Evolutionary conservation across 2,797 vertebrate genomes (phyloP), one percentile per base, ranked within the genome.

Genomic region (Tapirus indicus): DNA sequence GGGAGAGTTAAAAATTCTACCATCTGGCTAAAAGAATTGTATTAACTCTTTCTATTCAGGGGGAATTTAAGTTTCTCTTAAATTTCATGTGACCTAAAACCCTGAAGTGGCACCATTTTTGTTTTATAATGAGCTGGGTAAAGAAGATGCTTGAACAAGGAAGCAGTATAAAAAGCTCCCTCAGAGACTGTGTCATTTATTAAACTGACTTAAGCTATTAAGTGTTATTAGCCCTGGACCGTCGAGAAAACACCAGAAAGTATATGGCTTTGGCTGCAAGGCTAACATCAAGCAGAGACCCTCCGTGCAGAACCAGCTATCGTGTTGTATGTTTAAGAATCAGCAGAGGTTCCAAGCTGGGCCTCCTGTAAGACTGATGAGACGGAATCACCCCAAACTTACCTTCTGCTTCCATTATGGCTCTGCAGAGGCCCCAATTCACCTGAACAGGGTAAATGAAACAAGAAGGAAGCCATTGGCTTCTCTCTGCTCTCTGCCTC

Each of bases 361-460:
- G 77, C 27, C 2, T 13, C 64, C 66, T 1, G 7, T 8, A 64
- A 72, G 4, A 41, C 20, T 3, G 7, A 16, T 9, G 58, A 82
- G 21, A 49, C 0, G 0, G 2, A 10, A 10, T 23, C 7, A 6
- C 49, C n/a, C 58, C 79, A 54, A 1, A 27, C 3, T 49, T 14
- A 7, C n/a, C 52, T 69, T 9, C 44, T 0, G 9, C 20, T 27
- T 6, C 16, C 12, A 0, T 54, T 47, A 6, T 8, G 13, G 18
- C 44, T 52, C 56, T 38, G 35, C 35, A 52, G 12, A 35, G 49
- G 16, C 72, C 44, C 44, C 23, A 17, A 3, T 1, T 62, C 38
- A 25, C 44, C 47, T 54, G 32, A 84, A 6, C 91, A 38, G 27
- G 21, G 13, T 9, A 75, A 56, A 20, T 41, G 49, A 11, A 6